phyloP scores from a whole-genome alignment of 2,113 vertebrate genomes.

The Meleagris gallopavo region DNA sequence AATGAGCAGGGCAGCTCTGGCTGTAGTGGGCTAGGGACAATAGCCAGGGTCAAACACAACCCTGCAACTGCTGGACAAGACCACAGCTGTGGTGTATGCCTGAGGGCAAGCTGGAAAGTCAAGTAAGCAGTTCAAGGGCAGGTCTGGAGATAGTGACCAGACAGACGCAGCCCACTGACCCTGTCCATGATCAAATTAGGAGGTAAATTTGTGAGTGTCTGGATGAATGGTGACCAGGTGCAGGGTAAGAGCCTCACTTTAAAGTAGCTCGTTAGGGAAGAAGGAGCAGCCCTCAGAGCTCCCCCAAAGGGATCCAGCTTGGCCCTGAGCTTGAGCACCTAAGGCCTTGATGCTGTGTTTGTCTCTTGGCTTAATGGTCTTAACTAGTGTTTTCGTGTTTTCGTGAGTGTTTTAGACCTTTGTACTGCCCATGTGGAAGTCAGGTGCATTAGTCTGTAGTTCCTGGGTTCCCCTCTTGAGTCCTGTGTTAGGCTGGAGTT shows the following conservation, averaged over 20 bases:
- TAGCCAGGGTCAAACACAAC: not conserved
- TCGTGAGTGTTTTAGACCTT: no score
- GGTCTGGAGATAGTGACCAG: not conserved
- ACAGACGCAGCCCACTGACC: not conserved
- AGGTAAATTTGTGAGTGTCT: not conserved
- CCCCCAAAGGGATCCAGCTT: not conserved
- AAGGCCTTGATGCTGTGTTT: not conserved
- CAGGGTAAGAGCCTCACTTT: not conserved
- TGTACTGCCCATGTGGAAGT: not conserved
- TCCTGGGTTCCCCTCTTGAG: not conserved
- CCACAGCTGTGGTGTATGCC: no score
- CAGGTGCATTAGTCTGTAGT: not conserved
- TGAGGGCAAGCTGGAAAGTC: not conserved
- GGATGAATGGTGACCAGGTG: not conserved
- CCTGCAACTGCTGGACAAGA: not conserved
- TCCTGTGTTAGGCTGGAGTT: not conserved
- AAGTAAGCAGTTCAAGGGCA: not conserved
- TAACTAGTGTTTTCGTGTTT: not conserved
- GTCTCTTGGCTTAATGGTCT: not conserved
- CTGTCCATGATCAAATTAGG: not conserved
- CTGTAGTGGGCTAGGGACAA: fast-evolving
- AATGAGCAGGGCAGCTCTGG: not conserved
- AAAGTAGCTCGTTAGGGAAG: not conserved
- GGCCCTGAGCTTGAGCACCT: no score
- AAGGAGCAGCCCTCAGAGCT: not conserved